Evolutionary conservation across 2,888 invertebrate genomes (phyloP).

Genomic region (Phorcus lineatus): DNA sequence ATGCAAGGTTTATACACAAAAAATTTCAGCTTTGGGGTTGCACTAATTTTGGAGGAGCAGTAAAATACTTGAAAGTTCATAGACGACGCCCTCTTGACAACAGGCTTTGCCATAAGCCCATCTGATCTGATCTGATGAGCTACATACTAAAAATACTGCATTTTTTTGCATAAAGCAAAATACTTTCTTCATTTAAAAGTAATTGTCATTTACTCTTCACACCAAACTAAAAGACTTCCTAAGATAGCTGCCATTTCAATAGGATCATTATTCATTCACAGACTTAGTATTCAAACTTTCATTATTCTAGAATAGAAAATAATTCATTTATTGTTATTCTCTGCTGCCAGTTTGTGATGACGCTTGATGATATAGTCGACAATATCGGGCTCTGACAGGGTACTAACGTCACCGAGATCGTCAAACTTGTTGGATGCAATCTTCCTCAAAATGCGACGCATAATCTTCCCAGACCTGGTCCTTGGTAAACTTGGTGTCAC

Average conservation of each 20-base stretch:
- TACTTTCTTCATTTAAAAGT: not conserved
- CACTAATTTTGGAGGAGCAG: too few relatives aligned
- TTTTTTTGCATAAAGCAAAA: not conserved
- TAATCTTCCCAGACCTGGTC: constrained; percentile 78
- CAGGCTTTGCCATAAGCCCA: too few relatives aligned
- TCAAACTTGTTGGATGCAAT: constrained; percentile 74
- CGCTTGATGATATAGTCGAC: constrained; percentile 67
- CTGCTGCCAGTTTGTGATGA: constrained; percentile 41
- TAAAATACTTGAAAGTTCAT: too few relatives aligned
- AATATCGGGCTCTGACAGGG: constrained; percentile 72
- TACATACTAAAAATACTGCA: not conserved
- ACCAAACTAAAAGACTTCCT: not conserved
- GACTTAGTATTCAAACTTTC: not conserved
- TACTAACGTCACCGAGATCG: constrained; percentile 74
- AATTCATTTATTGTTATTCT: not conserved
- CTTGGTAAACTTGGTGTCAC: constrained; percentile 75
- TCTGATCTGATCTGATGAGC: too few relatives aligned
- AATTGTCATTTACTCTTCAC: not conserved
- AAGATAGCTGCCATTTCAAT: too few relatives aligned
- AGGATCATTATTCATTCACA: too few relatives aligned
- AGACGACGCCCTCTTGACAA: too few relatives aligned
- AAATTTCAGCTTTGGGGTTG: too few relatives aligned
- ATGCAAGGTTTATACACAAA: too few relatives aligned
- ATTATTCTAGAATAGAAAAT: not conserved
- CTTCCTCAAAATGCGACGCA: constrained; percentile 77